Evolutionary conservation across 2,113 vertebrate genomes (phyloP).

Genomic region (Prionailurus bengalensis): DNA sequence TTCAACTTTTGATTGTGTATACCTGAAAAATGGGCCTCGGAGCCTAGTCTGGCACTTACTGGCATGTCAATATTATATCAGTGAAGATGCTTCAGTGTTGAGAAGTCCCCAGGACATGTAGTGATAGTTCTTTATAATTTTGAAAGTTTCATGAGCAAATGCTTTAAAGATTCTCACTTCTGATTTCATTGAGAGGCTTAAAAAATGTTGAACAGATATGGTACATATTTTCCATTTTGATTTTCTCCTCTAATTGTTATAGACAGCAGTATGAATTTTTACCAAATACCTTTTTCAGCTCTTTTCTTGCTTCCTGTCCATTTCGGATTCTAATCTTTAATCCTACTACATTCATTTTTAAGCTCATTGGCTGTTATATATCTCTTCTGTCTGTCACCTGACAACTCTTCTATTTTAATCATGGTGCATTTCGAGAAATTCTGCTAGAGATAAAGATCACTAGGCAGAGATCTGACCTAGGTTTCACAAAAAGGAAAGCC

Average conservation of each 20-base stretch:
- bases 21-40: not conserved
- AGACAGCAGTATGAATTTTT: not conserved
- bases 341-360: not conserved
- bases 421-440: not conserved
- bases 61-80: not conserved
- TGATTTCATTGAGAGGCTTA: not conserved
- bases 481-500: not conserved
- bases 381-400: not conserved
- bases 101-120: not conserved
- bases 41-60: not conserved
- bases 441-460: not conserved
- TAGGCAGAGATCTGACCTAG: not conserved
- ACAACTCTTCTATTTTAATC: not conserved
- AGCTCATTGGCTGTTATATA: not conserved
- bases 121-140: not conserved
- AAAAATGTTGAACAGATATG: not conserved
- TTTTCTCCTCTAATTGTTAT: not conserved
- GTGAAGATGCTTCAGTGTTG: not conserved
- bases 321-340: not conserved
- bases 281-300: not conserved
- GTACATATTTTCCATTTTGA: not conserved
- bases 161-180: not conserved
- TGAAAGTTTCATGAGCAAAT: not conserved
- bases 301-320: not conserved
- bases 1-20: slow-evolving; percentile 39